These are phyloP conservation scores for Scaptomyza parva DNA, from an alignment of 2,888 invertebrate species.

Conservation along the genomic window DNA sequence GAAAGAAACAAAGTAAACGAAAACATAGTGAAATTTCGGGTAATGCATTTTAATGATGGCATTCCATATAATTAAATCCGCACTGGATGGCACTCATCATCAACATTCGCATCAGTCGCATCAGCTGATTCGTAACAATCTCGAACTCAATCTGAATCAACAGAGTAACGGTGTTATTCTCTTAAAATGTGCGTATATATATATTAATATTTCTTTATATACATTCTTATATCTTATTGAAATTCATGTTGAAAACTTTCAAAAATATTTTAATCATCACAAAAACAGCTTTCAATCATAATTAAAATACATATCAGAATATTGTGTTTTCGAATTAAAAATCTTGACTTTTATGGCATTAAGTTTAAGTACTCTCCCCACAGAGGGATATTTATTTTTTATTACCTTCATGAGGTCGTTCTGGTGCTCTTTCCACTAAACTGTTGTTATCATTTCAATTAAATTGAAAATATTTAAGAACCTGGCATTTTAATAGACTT, in stretches of 20 bases:
- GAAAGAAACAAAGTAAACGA: background rate
- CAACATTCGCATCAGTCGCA: slow-evolving; percentile 54
- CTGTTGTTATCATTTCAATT: background rate
- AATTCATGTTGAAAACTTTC: no score
- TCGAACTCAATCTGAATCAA: slow-evolving; percentile 60
- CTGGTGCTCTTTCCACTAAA: background rate
- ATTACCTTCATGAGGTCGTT: background rate
- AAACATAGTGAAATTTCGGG: slow-evolving; percentile 1
- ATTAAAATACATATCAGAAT: background rate
- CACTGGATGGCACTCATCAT: slow-evolving; percentile 79
- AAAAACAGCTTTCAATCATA: background rate
- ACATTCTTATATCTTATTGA: no score
- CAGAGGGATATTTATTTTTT: background rate
- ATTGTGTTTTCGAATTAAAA: no score
- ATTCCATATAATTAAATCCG: slow-evolving; percentile 83
- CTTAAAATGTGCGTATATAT: slow-evolving; percentile 80
- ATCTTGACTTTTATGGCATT: no score
- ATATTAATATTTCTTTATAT: background rate
- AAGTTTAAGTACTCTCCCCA: background rate
- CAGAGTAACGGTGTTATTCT: slow-evolving; percentile 81
- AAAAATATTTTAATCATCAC: no score
- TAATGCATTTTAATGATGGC: slow-evolving; percentile 70
- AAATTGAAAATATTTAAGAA: background rate
- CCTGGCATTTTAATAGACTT: background rate
- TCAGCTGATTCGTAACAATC: slow-evolving; percentile 51